Evolutionary conservation across 2,113 vertebrate genomes (phyloP).

Genomic region (Phasianus colchicus): DNA sequence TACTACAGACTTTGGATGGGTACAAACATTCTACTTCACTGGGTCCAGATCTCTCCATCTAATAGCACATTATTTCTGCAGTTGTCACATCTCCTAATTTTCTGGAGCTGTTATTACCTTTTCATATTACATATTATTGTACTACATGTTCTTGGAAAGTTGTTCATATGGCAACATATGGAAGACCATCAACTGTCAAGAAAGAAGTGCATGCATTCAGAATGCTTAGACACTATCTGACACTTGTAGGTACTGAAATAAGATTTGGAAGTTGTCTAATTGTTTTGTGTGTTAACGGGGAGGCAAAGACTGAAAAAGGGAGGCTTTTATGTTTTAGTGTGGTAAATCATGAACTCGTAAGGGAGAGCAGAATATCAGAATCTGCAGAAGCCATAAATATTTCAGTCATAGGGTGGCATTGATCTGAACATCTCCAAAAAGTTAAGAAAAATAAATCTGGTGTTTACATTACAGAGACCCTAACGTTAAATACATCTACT

Average conservation of each 20-base stretch:
- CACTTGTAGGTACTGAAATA: constrained; percentile 2
- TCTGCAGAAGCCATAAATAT: not conserved
- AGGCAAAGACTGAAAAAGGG: constrained; percentile 1
- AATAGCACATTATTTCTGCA: not conserved
- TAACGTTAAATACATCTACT: constrained; percentile 25
- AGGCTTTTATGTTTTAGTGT: not conserved
- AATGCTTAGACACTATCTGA: constrained; percentile 19
- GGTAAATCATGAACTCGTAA: not conserved
- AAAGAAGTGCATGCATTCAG: constrained; percentile 33
- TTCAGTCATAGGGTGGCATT: constrained; percentile 17
- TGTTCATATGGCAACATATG: constrained; percentile 48
- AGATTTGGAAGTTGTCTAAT: constrained; percentile 46
- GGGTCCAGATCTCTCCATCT: not conserved
- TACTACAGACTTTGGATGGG: not conserved
- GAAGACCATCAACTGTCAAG: constrained; percentile 36
- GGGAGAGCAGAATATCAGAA: not conserved
- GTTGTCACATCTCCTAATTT: not conserved
- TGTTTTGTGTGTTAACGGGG: constrained; percentile 23
- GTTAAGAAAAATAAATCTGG: constrained; percentile 53
- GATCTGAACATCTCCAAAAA: constrained; percentile 20
- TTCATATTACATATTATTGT: constrained; percentile 14
- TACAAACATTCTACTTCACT: not conserved
- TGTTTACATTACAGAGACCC: constrained; percentile 30
- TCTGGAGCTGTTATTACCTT: constrained; percentile 38
- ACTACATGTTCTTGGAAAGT: constrained; percentile 22